A percentile compares a stretch with the other conserved stretches of the same genome.
Conservation (phyloP, 1,140 invertebrate genomes). For the Cydia pomonella region DNA sequence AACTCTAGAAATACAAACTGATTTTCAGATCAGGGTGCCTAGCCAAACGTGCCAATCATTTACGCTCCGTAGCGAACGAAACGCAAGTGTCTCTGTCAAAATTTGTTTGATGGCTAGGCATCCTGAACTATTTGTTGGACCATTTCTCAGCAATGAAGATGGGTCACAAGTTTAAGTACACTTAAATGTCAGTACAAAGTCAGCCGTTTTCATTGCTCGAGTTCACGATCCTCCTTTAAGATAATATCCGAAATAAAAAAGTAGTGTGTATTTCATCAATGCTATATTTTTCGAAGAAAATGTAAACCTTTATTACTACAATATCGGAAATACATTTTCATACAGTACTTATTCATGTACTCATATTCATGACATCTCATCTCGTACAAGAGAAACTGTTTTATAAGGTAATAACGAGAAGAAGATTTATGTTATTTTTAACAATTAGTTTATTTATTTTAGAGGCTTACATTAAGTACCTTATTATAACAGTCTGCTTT, state of each 20-base stretch:
- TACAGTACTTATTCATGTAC: background rate
- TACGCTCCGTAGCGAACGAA: too few species aligned
- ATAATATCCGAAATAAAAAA: background rate
- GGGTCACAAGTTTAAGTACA: too few species aligned
- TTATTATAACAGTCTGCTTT: background rate
- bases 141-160: too few species aligned
- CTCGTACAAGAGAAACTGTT: constrained; percentile 31
- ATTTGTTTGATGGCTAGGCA: too few species aligned
- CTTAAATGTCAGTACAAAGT: too few species aligned
- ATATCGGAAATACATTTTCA: background rate
- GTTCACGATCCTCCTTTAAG: too few species aligned
- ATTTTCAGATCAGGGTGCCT: too few species aligned
- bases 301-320: constrained; percentile 36
- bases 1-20: too few species aligned
- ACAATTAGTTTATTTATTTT: background rate
- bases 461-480: constrained; percentile 4
- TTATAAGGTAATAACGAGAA: background rate
- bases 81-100: too few species aligned
- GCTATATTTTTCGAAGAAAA: constrained; percentile 46
- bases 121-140: too few species aligned
- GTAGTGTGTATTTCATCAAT: constrained; percentile 32
- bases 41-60: too few species aligned
- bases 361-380: background rate
- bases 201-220: too few species aligned
- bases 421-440: background rate